Conservation (phyloP, 2,113 vertebrate species). For the Dicerorhinus sumatrensis region DNA sequence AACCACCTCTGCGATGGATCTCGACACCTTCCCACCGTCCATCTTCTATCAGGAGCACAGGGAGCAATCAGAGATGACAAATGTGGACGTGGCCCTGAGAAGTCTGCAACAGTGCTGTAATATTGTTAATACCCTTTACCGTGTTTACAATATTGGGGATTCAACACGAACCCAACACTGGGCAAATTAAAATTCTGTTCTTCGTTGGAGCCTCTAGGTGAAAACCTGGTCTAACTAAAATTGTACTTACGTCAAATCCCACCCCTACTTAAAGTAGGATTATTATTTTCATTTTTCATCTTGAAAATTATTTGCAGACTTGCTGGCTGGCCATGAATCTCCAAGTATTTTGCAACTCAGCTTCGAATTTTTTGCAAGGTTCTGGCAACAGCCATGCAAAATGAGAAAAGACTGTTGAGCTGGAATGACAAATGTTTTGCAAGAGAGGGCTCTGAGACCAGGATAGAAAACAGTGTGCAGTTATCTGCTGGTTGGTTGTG, state of each 20-base stretch:
- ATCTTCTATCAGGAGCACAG: not conserved
- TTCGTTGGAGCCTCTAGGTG: not conserved
- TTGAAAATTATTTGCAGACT: slow-evolving; percentile 74
- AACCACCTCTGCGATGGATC: accelerated
- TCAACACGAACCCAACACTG: accelerated
- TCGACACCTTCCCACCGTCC: accelerated
- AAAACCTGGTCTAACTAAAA: slow-evolving; percentile 10
- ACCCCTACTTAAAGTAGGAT: not conserved
- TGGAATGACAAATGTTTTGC: not conserved
- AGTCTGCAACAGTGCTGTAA: too few species aligned
- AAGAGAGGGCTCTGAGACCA: not conserved
- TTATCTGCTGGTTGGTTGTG: not conserved
- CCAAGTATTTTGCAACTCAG: not conserved
- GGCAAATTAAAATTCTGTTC: not conserved
- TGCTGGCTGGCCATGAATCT: slow-evolving; percentile 32
- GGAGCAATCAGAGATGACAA: accelerated
- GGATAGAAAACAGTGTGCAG: not conserved
- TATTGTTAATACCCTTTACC: accelerated
- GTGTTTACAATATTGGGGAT: accelerated
- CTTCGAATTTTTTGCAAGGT: not conserved
- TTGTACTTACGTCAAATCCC: slow-evolving; percentile 28
- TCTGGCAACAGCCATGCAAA: not conserved
- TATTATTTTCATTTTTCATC: slow-evolving; percentile 60
- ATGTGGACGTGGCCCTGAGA: accelerated
- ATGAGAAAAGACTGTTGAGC: not conserved